Evolutionary conservation across 2,113 vertebrate genomes (phyloP), one percentile per base, ranked within the genome.

Genomic region (Dromiciops gliroides): DNA sequence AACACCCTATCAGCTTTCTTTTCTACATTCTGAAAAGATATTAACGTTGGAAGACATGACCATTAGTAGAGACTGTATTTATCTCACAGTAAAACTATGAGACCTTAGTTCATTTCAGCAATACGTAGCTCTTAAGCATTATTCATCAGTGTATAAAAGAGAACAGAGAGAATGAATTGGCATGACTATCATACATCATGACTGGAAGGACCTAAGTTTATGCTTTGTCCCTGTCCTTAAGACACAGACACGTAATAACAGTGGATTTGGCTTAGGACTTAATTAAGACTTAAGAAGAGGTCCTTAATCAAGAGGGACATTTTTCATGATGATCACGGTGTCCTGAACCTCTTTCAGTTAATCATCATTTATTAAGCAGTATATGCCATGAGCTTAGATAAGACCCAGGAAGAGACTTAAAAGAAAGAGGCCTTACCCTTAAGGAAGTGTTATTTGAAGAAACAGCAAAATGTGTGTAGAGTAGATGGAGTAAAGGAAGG

Each of bases 11-110:
- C 19, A 44, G n/a, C 95, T 95, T 92, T 96, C 92, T 37, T 90
- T 97, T 95, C 95, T 97, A 95, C 89, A 97, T 37, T 95, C 67
- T n/a, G 90, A 94, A 96, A 95, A 95, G 67, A 93, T 92, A 92
- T 97, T 97, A 98, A 97, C 95, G 96, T 96, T 96, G 96, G 93
- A 97, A 96, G 95, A 93, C 93, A 97, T 95, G 97, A 96, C 97
- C 97, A 95, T 95, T 96, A 96, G 94, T 88, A 93, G 92, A 56
- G 90, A n/a, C 51, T 94, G 31, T 7, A 95, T 89, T 91, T 90
- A 96, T 67, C 94, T 94, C 67, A 25, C 91, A 75, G 16, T 91
- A 51, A 93, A 37, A 37, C 14, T 44, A 50, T 53, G 23, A 50
- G 7, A 89, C 93, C 44, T 48, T 51, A 50, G 23, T 53, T 60